phyloP scores from a whole-genome alignment of 2,888 invertebrate genomes.

The Erebia palarica region DNA sequence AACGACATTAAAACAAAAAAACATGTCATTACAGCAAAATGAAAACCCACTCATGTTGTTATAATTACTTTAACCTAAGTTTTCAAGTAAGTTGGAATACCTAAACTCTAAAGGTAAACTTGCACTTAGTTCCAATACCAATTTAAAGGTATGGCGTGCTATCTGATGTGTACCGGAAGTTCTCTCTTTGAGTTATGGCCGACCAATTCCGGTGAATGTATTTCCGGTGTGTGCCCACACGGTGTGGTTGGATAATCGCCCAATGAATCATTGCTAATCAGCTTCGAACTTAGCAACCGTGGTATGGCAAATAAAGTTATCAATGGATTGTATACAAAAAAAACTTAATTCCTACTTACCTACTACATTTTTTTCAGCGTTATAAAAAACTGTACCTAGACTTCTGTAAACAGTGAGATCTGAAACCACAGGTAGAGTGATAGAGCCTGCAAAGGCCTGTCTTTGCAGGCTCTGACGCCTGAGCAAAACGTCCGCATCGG shows the following conservation, averaged over 20 bases:
- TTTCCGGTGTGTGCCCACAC: conserved; percentile 62
- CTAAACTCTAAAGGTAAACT: background rate
- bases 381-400: too few relatives aligned
- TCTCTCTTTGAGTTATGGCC: conserved; percentile 74
- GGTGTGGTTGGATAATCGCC: conserved; percentile 65
- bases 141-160: conserved; percentile 48
- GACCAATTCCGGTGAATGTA: conserved; percentile 72
- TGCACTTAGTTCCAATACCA: conserved; percentile 23
- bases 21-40: background rate
- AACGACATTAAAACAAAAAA: too few relatives aligned
- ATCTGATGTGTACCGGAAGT: conserved; percentile 68
- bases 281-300: conserved; percentile 34
- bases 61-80: too few relatives aligned
- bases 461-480: too few relatives aligned
- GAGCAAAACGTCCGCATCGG: too few relatives aligned
- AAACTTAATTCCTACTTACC: too few relatives aligned
- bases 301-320: conserved; percentile 2
- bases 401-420: too few relatives aligned
- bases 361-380: background rate
- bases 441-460: too few relatives aligned
- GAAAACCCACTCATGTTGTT: too few relatives aligned
- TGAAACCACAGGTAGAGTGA: too few relatives aligned
- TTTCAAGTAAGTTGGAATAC: background rate
- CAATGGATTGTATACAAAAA: background rate
- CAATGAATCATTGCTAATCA: conserved; percentile 68